phyloP scores from a whole-genome alignment of 2,113 vertebrate species.

The Oceanites oceanicus region DNA sequence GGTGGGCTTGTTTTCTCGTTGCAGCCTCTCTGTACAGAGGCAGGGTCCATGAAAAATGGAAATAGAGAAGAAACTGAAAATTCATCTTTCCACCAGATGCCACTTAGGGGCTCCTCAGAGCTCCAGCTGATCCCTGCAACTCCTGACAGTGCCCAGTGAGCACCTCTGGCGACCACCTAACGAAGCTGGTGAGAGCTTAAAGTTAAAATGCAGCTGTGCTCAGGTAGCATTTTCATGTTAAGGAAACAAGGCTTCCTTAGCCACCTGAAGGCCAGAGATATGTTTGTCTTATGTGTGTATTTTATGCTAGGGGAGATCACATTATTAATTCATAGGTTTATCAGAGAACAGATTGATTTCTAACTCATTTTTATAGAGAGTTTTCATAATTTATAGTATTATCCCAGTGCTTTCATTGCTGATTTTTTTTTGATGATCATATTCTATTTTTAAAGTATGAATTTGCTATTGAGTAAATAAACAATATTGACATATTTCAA shows the following conservation, averaged over 20 bases:
- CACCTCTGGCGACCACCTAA: fast-evolving
- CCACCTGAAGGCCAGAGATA: neutral
- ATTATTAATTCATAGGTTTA: neutral
- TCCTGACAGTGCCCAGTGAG: neutral
- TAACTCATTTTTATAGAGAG: neutral
- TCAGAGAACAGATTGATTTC: neutral
- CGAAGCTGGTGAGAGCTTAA: neutral
- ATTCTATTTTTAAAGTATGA: neutral
- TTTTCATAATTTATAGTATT: neutral
- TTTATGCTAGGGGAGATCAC: neutral
- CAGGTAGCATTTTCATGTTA: neutral
- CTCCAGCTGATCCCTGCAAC: neutral
- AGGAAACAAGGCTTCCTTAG: neutral
- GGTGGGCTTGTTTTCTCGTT: neutral
- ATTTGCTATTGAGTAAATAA: neutral
- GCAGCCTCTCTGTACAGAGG: neutral
- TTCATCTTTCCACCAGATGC: neutral
- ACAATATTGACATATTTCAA: neutral
- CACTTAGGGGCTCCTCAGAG: neutral
- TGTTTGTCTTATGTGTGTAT: neutral
- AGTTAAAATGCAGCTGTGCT: neutral
- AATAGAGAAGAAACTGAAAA: neutral
- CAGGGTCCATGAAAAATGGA: neutral
- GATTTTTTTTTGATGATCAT: neutral
- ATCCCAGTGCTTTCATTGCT: neutral